phyloP scores from a whole-genome alignment of 2,113 vertebrate genomes.

The Xenotilapia flavipinnis region DNA sequence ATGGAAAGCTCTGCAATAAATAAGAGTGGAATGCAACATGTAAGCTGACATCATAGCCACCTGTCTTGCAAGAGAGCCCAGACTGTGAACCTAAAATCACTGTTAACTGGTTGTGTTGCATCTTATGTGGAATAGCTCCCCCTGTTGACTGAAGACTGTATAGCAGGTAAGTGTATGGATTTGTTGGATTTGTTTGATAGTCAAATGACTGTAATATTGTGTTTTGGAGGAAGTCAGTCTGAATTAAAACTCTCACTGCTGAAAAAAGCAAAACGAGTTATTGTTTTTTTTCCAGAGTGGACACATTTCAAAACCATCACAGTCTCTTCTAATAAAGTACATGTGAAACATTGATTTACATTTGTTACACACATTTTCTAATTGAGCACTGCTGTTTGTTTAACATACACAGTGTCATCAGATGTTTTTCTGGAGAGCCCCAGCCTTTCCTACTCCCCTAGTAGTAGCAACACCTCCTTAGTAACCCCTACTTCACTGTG shows the following conservation, averaged over 20 bases:
- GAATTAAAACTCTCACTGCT: neutral
- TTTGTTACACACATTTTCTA: neutral
- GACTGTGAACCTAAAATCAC: conserved; percentile 25
- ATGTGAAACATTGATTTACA: neutral
- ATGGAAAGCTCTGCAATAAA: conserved; percentile 14
- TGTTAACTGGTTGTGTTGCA: neutral
- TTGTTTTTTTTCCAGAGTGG: neutral
- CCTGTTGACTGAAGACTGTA: conserved; percentile 40
- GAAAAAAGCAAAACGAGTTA: neutral
- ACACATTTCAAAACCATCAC: neutral
- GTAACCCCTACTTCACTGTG: neutral
- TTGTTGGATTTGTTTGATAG: neutral
- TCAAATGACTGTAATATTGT: neutral
- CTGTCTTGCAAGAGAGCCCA: conserved; percentile 32
- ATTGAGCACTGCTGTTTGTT: neutral
- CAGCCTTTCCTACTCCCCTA: neutral
- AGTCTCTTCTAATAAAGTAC: neutral
- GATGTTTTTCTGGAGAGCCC: neutral
- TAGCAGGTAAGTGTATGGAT: neutral
- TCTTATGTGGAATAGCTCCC: conserved; percentile 53
- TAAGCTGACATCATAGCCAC: conserved; percentile 2
- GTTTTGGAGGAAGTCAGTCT: neutral
- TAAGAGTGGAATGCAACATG: conserved; percentile 2
- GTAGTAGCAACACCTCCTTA: neutral
- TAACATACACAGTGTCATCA: neutral